A percentile compares a stretch with the other conserved stretches of the same genome.
phyloP scores from a whole-genome alignment of 2,888 invertebrate species.

The Ceriagrion tenellum region DNA sequence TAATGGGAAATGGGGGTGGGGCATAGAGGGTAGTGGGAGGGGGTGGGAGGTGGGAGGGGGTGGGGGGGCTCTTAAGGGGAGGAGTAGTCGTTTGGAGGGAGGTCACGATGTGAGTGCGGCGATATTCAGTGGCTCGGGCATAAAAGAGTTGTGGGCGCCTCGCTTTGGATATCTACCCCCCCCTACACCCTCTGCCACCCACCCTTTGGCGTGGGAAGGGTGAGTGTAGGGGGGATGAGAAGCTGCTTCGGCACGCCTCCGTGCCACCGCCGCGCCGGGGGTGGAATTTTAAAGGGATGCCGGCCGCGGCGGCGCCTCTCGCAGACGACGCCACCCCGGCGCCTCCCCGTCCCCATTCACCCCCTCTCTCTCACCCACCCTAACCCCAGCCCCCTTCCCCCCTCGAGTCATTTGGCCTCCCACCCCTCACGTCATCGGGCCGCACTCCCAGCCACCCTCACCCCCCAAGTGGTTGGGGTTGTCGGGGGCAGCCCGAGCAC shows the following conservation, averaged over 20 bases:
- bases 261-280: not conserved
- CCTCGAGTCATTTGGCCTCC: not conserved
- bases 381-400: too few relatives aligned
- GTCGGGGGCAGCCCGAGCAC: not conserved
- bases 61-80: not conserved
- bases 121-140: constrained; percentile 18
- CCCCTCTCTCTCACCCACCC: too few relatives aligned
- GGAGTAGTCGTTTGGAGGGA: too few relatives aligned
- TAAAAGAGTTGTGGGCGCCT: not conserved
- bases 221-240: not conserved
- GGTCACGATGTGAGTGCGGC: too few relatives aligned
- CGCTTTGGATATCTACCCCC: not conserved
- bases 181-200: not conserved
- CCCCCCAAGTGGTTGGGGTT: not conserved
- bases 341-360: not conserved
- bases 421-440: not conserved
- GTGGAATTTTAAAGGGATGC: constrained; percentile 49
- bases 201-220: not conserved
- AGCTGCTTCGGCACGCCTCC: not conserved
- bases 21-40: not conserved
- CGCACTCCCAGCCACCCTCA: not conserved
- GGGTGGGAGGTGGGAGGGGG: not conserved
- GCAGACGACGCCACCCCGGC: not conserved
- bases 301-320: constrained; percentile 30
- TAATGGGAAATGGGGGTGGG: not conserved